These are phyloP conservation scores for Lasioglossum pauxillum DNA, from an alignment of 2,888 invertebrate genomes.

Conservation along the genomic window DNA sequence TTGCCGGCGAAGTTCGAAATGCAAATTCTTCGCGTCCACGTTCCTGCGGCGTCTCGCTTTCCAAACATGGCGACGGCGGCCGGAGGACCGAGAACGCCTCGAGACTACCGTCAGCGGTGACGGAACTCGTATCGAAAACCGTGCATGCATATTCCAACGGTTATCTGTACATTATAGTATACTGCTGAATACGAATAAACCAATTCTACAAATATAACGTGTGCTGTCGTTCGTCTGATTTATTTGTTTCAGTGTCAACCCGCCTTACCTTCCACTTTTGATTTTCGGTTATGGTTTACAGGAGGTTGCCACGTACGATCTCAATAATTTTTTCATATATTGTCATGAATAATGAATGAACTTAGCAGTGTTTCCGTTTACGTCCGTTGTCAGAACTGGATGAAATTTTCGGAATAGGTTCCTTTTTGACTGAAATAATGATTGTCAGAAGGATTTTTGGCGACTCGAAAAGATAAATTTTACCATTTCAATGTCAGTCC, in stretches of 20 bases:
- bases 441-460: no score
- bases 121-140: slow-evolving; percentile 24
- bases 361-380: no score
- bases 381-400: no score
- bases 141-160: slow-evolving; percentile 33
- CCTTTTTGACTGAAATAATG: no score
- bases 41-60: slow-evolving; percentile 1
- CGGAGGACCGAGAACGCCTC: background rate
- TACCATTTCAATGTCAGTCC: no score
- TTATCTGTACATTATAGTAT: slow-evolving; percentile 46
- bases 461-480: no score
- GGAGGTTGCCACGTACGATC: no score
- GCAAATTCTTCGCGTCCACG: slow-evolving; percentile 33
- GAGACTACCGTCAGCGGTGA: background rate
- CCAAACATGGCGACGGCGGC: background rate
- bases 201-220: slow-evolving; percentile 44
- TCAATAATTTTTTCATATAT: no score
- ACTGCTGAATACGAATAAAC: slow-evolving; percentile 49
- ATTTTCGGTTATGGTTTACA: no score
- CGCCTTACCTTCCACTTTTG: background rate
- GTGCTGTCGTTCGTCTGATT: background rate
- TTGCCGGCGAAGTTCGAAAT: slow-evolving; percentile 28
- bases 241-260: background rate
- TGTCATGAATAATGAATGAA: no score
- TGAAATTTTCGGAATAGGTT: no score